A percentile compares a stretch with the other conserved stretches of the same genome.
These are phyloP conservation scores for Linurgus olivaceus DNA, from an alignment of 2,797 vertebrate species.

Conservation along the genomic window DNA sequence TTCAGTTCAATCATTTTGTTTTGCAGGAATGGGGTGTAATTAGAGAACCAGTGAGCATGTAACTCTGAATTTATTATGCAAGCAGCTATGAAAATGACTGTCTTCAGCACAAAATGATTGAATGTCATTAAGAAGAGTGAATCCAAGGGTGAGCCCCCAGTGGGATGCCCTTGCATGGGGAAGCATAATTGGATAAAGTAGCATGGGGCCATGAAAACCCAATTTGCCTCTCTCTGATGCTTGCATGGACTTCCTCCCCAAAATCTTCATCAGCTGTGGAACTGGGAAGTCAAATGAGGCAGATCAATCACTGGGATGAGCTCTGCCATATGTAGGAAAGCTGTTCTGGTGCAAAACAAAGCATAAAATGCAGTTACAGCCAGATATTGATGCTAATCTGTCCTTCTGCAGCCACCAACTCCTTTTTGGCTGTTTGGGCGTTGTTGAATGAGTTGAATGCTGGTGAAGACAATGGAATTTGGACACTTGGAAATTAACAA, in stretches of 20 bases:
- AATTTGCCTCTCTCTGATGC: constrained; percentile 34
- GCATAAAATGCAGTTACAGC: background rate
- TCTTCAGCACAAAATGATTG: constrained; percentile 69
- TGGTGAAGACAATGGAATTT: background rate
- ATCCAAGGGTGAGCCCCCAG: constrained; percentile 61
- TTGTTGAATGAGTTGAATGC: background rate
- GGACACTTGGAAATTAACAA: accelerated
- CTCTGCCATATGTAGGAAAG: constrained; percentile 9
- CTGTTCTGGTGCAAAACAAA: background rate
- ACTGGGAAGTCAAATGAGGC: background rate
- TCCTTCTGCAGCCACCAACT: background rate
- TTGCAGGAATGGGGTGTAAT: constrained; percentile 44
- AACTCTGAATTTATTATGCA: constrained; percentile 63
- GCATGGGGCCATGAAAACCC: constrained; percentile 48
- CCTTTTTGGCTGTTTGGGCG: background rate
- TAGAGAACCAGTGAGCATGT: constrained; percentile 66
- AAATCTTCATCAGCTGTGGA: background rate
- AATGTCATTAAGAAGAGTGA: constrained; percentile 61
- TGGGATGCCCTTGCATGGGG: constrained; percentile 42
- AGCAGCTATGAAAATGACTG: constrained; percentile 58
- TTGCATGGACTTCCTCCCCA: background rate
- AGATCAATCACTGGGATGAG: constrained; percentile 30
- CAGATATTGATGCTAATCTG: background rate
- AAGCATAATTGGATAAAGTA: constrained; percentile 56
- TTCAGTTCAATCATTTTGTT: constrained; percentile 58